Percentiles rank a stretch among this genome's conserved stretches.
Conservation (phyloP, 2,113 vertebrate species). For the Peromyscus polionotus region DNA sequence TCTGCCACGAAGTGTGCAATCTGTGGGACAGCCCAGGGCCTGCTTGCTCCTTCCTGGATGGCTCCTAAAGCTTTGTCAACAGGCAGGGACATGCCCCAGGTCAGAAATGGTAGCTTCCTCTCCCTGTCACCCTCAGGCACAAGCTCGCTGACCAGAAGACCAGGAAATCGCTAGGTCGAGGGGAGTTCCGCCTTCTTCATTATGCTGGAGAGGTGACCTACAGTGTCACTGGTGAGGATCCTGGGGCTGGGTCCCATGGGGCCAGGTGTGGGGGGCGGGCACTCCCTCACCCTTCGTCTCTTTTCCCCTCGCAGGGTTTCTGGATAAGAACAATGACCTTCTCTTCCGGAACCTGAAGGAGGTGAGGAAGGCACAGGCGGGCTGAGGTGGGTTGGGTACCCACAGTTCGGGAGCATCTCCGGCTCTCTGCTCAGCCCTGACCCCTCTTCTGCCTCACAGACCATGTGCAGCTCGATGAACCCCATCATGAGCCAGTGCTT, state of each 20-base stretch:
- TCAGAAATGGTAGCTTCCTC: background rate
- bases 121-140: constrained; percentile 89
- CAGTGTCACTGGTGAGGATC: constrained; percentile 92
- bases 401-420: background rate
- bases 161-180: constrained; percentile 94
- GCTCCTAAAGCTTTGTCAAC: background rate
- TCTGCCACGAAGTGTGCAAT: background rate
- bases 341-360: constrained; percentile 99
- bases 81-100: background rate
- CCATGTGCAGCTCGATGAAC: constrained; percentile 97
- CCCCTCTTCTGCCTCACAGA: constrained; percentile 83
- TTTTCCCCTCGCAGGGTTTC: constrained; percentile 90
- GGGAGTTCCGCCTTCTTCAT: constrained; percentile 96
- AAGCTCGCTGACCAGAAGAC: constrained; percentile 98
- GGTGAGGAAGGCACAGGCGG: constrained; percentile 86
- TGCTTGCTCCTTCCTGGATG: background rate
- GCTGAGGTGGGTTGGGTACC: background rate
- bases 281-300: background rate
- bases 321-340: constrained; percentile 99
- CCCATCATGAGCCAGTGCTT: constrained; percentile 96
- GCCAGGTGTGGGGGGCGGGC: background rate
- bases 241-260: background rate
- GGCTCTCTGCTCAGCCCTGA: background rate
- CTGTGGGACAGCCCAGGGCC: background rate
- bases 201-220: constrained; percentile 99